A percentile compares a stretch with the other conserved stretches of the same genome.
phyloP scores from a whole-genome alignment of 1,140 invertebrate genomes.

The Panulirus ornatus region DNA sequence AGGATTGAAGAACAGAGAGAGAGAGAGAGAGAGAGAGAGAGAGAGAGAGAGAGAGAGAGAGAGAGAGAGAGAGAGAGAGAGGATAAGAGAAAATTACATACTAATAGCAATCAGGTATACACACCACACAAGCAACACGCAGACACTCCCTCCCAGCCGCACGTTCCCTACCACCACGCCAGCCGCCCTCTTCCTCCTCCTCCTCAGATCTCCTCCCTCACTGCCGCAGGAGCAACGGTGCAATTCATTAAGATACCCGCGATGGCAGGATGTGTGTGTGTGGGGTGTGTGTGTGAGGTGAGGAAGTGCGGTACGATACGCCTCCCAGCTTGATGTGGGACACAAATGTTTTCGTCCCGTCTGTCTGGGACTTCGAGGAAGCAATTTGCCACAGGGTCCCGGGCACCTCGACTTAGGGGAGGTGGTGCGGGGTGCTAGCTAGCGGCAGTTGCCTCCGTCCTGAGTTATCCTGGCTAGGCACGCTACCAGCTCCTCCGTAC shows the following conservation, averaged over 20 bases:
- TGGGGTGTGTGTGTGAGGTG: too few species aligned
- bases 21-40: constrained; percentile 19
- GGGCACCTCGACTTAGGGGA: background rate
- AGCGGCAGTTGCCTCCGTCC: background rate
- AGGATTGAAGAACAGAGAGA: background rate
- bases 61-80: background rate
- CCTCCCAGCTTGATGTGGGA: too few species aligned
- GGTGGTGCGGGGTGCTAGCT: background rate
- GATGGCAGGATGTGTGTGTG: background rate
- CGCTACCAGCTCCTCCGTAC: background rate
- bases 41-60: constrained; percentile 7
- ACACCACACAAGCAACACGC: too few species aligned
- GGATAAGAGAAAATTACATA: background rate
- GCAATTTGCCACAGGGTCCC: constrained; percentile 49
- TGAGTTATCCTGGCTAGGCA: constrained; percentile 32
- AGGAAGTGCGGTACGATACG: too few species aligned
- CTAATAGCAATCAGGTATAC: too few species aligned
- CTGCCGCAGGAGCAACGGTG: background rate
- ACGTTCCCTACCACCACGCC: background rate
- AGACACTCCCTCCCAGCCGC: background rate
- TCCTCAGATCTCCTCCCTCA: background rate
- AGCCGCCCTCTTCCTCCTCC: background rate
- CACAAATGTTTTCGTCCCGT: constrained; percentile 33
- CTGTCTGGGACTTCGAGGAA: constrained; percentile 26
- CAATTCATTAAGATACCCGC: background rate